These are phyloP conservation scores for Acromyrmex echinatior DNA, from an alignment of 1,140 invertebrate genomes.

Conservation along the genomic window DNA sequence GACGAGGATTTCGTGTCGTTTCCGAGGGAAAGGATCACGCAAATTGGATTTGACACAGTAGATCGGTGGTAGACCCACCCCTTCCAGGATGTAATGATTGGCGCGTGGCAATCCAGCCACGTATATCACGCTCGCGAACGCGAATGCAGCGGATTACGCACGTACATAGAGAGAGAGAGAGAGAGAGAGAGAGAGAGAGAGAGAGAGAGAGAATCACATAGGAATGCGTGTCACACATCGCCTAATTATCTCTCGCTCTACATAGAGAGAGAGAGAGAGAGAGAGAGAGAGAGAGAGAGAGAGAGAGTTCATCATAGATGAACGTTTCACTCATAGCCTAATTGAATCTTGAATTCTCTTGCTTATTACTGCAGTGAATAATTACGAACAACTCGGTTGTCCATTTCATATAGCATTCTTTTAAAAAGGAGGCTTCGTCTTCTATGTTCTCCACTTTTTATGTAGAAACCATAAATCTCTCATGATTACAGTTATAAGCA, in stretches of 20 bases:
- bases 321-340: slow-evolving; percentile 2
- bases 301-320: background rate
- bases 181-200: too few species aligned
- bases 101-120: slow-evolving; percentile 65
- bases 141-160: background rate
- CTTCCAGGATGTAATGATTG: slow-evolving; percentile 63
- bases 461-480: slow-evolving; percentile 1
- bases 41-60: slow-evolving; percentile 74
- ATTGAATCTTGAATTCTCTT: background rate
- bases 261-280: too few species aligned
- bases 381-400: background rate
- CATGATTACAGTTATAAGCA: background rate
- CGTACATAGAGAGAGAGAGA: background rate
- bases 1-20: slow-evolving; percentile 62
- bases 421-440: background rate
- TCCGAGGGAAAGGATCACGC: slow-evolving; percentile 67
- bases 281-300: too few species aligned
- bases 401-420: background rate
- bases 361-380: background rate
- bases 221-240: too few species aligned
- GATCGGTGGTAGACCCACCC: slow-evolving; percentile 58
- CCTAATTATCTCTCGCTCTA: too few species aligned
- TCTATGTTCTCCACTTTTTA: background rate
- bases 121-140: background rate
- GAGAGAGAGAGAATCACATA: too few species aligned